Evolutionary conservation across 2,888 invertebrate genomes (phyloP), one percentile per base, ranked within the genome.

Genomic region (Muscina levida): DNA sequence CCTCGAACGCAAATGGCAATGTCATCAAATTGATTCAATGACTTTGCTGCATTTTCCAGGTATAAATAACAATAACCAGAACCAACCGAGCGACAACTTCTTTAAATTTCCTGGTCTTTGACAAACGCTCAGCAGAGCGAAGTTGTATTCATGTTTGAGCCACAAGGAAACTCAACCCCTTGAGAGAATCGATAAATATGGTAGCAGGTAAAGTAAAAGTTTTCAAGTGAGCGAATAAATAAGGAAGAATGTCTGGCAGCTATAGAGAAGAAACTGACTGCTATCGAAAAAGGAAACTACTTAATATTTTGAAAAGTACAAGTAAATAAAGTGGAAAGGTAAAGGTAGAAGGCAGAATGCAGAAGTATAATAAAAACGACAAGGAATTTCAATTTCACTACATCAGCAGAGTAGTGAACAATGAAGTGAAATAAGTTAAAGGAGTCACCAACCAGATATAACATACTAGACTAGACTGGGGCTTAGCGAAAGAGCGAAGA

Each of bases 311-410:
- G 39, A 59, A 59, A 62, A 62, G 39, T 62, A 19, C 62, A 22
- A 62, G 13, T 62, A 62, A 62, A 62, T 62, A 62, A 62, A 42
- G 42, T 31, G 15, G 15, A 57, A 15, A 15, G 37, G 57, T 4
- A 17, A 37, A n/a, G n/a, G n/a, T n/a, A n/a, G n/a, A n/a, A n/a
- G n/a, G n/a, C n/a, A n/a, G n/a, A n/a, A n/a, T n/a, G n/a, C n/a
- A n/a, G n/a, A n/a, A n/a, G n/a, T n/a, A n/a, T n/a, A n/a, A n/a
- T n/a, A n/a, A 1, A 2, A 22, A 42, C 4, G 13, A 8, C 24
- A 22, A 62, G 39, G 62, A 62, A 62, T 62, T 62, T 62, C 62
- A 62, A 37, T 62, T 62, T 62, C 62, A 62, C 62, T 42, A 22
- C 26, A 62, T 42, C 59, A 59, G 19, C 37, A 1, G 19, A 5